Base-by-base conservation (phyloP, 2,797 vertebrate species). In the Phalanger gymnotis region DNA sequence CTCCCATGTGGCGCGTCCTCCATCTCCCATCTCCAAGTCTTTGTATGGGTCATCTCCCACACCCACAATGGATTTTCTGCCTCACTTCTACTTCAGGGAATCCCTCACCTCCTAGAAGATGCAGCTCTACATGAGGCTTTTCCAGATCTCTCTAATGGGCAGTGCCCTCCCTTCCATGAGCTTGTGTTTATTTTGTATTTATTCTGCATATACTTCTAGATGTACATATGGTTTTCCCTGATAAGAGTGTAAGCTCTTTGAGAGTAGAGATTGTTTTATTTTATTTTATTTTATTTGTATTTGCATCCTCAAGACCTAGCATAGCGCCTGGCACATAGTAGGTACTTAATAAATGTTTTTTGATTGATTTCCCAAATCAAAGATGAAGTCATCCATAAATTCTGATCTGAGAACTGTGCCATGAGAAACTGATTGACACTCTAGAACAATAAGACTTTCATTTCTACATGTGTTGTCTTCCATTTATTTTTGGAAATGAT, bases 371-470 rank as follows among this genome's bases (percentile, higher is more conserved):
- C 22, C 73, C 40, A 81, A 81, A 47, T 81, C 40, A 47, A 81
- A 40, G 81, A 54, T 87, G 92, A 96, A 95, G 53, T 56, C 25
- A 96, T 47, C 61, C 55, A 66, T 52, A 91, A 40, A 91, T 96
- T 56, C 54, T 55, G 30, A 40, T 51, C 57, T 92, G 90, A 40
- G 40, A 87, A 94, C 9, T 92, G 91, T 2, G 54, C 10, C 54
- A 90, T 52, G 53, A 95, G 28, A 95, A 92, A 90, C 2, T 90
- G 34, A 92, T 73, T 19, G 6, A 52, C 25, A 34, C 16, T 40
- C 25, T 27, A 51, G 56, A 56, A 87, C 54, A 53, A 58, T 2
- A 9, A 16, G 13, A 47, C 81, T 51, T 56, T 91, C 52, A 4
- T 13, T 31, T 53, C 27, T 81, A 47, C 9, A 81, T 81, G 19